A percentile compares a stretch with the other conserved stretches of the same genome.
These are phyloP conservation scores for Hypanus sabinus DNA, from an alignment of 2,113 vertebrate species.

Conservation along the genomic window DNA sequence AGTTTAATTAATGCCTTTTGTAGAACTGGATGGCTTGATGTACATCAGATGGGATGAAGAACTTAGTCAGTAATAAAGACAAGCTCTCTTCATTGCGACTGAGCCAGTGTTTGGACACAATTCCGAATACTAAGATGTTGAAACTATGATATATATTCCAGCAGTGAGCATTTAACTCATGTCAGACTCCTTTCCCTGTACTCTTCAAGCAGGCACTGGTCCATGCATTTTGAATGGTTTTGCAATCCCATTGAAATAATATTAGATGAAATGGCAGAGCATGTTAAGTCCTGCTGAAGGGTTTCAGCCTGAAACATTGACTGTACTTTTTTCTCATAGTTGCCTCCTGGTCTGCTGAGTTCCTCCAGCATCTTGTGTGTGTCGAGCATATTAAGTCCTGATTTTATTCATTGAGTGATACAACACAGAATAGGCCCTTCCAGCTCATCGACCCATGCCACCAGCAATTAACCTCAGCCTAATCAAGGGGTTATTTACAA, in stretches of 20 bases:
- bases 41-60: neutral
- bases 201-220: neutral
- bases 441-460: no score
- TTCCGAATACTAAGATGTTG: neutral
- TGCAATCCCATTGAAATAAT: neutral
- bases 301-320: no score
- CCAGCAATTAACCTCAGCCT: no score
- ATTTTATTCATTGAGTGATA: no score
- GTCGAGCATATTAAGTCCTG: no score
- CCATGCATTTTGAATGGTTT: neutral
- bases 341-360: no score
- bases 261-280: neutral
- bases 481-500: no score
- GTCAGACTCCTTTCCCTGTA: neutral
- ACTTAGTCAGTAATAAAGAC: neutral
- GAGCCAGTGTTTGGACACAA: neutral
- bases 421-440: no score
- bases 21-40: neutral
- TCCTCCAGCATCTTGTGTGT: no score
- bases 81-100: neutral
- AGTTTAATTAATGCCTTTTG: neutral
- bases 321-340: no score
- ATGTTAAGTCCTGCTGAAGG: neutral
- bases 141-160: neutral
- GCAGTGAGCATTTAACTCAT: neutral